phyloP scores from a whole-genome alignment of 2,113 vertebrate genomes.

The Globicephala melas region DNA sequence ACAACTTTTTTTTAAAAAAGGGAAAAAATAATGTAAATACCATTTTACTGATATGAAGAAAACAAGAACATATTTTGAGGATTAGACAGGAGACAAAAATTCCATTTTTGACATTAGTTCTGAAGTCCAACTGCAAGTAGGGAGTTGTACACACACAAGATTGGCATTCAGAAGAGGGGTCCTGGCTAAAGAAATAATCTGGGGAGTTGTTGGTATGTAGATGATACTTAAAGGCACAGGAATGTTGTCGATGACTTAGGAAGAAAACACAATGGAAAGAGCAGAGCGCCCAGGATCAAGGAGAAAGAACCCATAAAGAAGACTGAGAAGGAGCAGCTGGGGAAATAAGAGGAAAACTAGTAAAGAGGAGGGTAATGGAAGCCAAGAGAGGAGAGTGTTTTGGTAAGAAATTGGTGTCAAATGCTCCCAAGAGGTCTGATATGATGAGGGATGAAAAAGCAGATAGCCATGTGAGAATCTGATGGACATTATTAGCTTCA shows the following conservation, averaged over 20 bases:
- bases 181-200: not conserved
- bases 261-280: not conserved
- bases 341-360: constrained; percentile 6
- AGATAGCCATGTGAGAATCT: not conserved
- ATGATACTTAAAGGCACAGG: not conserved
- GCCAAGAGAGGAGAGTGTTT: not conserved
- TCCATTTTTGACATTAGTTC: not conserved
- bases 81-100: not conserved
- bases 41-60: not conserved
- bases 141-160: not conserved
- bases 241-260: not conserved
- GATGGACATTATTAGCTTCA: not conserved
- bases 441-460: not conserved
- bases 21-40: not conserved
- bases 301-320: not conserved
- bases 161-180: not conserved
- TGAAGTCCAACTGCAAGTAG: not conserved
- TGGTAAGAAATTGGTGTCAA: not conserved
- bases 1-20: not conserved
- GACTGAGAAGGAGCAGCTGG: not conserved
- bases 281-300: not conserved
- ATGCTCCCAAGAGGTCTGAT: not conserved
- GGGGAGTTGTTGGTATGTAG: not conserved
- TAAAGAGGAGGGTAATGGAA: not conserved
- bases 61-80: not conserved